Percentiles rank a stretch among this genome's conserved stretches.
Conservation (phyloP, 2,113 vertebrate species). For the Antechinus stuartii region DNA sequence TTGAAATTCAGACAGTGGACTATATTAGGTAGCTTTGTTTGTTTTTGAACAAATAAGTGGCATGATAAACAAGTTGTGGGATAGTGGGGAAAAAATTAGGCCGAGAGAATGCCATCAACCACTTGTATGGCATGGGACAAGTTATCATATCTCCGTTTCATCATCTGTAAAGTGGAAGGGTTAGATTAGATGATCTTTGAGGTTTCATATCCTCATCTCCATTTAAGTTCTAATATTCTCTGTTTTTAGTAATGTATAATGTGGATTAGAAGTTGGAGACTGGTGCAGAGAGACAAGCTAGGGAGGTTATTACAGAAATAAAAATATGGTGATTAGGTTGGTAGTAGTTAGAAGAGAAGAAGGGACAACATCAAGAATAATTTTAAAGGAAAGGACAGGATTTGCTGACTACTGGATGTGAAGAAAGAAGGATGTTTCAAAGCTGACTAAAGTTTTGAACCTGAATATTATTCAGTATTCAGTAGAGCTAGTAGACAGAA, state of each 20-base stretch:
- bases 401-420: constrained; percentile 1
- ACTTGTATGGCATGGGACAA: neutral
- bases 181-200: neutral
- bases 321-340: neutral
- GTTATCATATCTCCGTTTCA: neutral
- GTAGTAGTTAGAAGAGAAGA: neutral
- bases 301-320: neutral
- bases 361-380: neutral
- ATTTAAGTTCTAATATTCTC: neutral
- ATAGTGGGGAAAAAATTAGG: neutral
- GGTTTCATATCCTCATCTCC: neutral
- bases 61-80: neutral
- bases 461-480: neutral
- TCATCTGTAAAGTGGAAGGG: neutral
- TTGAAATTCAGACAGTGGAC: neutral
- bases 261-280: neutral
- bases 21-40: neutral
- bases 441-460: neutral
- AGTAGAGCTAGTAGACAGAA: neutral
- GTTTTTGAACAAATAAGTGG: neutral
- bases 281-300: neutral
- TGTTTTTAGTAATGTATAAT: neutral
- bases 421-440: neutral
- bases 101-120: neutral
- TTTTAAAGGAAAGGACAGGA: neutral